These are phyloP conservation scores for Tetranychus piercei DNA, from an alignment of 2,888 invertebrate genomes.

Conservation along the genomic window DNA sequence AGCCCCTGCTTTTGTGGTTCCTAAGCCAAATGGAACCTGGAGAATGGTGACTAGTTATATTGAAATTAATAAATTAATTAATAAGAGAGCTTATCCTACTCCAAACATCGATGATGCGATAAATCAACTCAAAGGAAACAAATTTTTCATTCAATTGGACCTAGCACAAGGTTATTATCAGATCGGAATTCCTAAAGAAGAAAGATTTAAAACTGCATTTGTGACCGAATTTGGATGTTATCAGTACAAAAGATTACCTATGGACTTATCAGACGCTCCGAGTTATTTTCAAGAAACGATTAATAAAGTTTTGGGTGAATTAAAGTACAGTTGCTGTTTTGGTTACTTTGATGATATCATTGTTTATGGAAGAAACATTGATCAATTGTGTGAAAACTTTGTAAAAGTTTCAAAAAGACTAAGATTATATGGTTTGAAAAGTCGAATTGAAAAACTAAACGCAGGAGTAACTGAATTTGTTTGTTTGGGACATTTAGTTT, in stretches of 20 bases:
- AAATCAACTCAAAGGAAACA: neutral
- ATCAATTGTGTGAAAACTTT: neutral
- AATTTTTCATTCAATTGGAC: neutral
- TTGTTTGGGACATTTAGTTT: neutral
- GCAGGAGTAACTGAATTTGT: neutral
- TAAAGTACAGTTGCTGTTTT: neutral
- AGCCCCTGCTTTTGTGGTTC: neutral
- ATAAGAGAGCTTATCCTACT: neutral
- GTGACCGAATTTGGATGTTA: neutral
- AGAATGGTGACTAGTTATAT: neutral
- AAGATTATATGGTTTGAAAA: neutral
- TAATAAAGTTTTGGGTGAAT: neutral
- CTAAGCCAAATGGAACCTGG: neutral
- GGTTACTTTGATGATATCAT: neutral
- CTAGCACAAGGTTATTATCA: neutral
- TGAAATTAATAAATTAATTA: neutral
- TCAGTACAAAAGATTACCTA: neutral
- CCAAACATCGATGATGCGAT: neutral
- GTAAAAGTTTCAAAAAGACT: too few species aligned
- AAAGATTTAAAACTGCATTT: neutral
- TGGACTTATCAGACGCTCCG: neutral
- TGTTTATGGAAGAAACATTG: neutral
- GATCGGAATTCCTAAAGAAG: neutral
- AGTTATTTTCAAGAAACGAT: neutral
- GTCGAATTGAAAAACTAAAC: neutral